Evolutionary conservation across 2,888 invertebrate species (phyloP).

Genomic region (Watsonalla binaria): DNA sequence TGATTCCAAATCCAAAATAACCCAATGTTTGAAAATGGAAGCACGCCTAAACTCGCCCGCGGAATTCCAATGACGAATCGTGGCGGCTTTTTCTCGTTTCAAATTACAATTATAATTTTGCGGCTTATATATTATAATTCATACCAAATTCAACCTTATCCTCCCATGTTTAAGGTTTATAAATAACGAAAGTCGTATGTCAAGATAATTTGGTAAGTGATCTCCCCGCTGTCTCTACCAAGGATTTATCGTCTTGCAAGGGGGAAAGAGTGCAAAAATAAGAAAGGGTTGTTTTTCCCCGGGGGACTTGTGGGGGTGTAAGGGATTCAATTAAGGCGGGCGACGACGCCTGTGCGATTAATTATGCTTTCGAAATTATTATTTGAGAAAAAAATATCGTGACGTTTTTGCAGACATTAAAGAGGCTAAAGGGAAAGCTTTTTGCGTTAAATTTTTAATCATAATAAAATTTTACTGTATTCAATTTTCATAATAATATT

Average conservation of each 20-base stretch:
- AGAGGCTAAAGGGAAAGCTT: background rate
- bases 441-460: too few relatives aligned
- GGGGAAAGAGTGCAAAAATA: conserved; percentile 72
- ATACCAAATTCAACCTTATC: conserved; percentile 12
- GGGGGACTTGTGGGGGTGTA: conserved; percentile 53
- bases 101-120: conserved; percentile 28
- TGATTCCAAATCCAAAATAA: conserved; percentile 52
- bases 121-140: conserved; percentile 2
- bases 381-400: conserved; percentile 35
- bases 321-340: conserved; percentile 73
- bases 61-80: conserved; percentile 77
- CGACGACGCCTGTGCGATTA: conserved; percentile 60
- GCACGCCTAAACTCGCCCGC: conserved; percentile 61
- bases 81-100: conserved; percentile 74
- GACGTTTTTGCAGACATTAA: conserved; percentile 14
- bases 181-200: conserved; percentile 7
- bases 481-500: too few relatives aligned
- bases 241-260: conserved; percentile 76
- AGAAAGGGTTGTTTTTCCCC: conserved; percentile 76
- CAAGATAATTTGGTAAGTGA: conserved; percentile 47
- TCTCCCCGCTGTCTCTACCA: conserved; percentile 73
- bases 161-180: background rate
- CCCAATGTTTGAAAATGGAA: conserved; percentile 60
- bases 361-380: conserved; percentile 65
- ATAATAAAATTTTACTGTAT: too few relatives aligned